Percentiles rank a stretch among this genome's conserved stretches.
Evolutionary conservation across 2,888 invertebrate species (phyloP).

Genomic region (Drosophila falleni): DNA sequence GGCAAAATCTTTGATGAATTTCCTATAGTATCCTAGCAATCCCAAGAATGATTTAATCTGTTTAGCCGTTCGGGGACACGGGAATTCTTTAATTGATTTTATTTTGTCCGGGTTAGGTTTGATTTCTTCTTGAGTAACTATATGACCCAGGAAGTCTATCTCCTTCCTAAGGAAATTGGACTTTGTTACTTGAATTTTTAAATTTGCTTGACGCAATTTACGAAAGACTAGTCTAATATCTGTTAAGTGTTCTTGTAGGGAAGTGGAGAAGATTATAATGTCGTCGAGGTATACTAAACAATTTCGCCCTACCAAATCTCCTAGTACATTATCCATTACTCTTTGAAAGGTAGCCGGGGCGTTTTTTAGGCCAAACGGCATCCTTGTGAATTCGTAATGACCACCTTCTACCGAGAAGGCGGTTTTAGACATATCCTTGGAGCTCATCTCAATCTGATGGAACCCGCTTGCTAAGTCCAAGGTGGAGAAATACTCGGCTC

Average conservation of each 20-base stretch:
- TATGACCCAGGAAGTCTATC: no score
- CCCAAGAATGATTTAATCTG: neutral
- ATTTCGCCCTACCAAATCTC: neutral
- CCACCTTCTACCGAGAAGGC: neutral
- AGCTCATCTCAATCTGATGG: neutral
- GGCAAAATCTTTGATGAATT: no score
- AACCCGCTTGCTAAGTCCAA: neutral
- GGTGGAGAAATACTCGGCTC: neutral
- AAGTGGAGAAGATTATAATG: no score
- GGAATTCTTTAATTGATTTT: no score
- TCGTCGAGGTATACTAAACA: neutral
- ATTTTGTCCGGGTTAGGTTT: no score
- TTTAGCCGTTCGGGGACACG: no score
- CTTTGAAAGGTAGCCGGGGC: conserved; percentile 2
- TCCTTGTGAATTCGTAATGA: neutral
- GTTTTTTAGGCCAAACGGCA: conserved; percentile 3
- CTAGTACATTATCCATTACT: neutral
- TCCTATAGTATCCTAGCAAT: no score
- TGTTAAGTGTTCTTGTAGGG: no score
- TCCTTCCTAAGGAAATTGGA: no score
- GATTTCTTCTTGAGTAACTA: no score
- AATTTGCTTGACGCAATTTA: no score
- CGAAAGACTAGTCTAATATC: no score
- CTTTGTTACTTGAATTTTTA: neutral
- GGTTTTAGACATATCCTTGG: neutral